Conservation (phyloP, 1,140 invertebrate genomes). For the Bombus consobrinus region DNA sequence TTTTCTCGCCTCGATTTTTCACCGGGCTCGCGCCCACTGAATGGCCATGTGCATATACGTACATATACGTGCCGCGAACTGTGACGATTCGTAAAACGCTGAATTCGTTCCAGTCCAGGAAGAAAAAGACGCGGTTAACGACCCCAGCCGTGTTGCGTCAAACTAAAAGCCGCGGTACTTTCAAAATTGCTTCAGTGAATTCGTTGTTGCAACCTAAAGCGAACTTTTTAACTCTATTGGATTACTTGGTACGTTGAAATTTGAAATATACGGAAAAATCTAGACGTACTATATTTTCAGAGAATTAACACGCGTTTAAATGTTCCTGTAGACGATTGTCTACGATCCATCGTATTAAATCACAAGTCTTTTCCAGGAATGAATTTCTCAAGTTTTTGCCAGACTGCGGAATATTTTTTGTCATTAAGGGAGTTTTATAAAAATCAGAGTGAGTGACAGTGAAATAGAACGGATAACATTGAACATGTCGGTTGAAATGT, state of each 20-base stretch:
- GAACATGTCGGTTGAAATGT: background rate
- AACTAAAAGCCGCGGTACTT: background rate
- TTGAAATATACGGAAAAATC: background rate
- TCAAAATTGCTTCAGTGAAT: background rate
- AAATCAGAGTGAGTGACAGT: background rate
- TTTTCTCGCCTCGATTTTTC: constrained; percentile 39
- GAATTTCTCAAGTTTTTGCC: background rate
- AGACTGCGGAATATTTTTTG: background rate
- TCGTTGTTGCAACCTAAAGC: background rate
- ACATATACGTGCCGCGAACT: background rate
- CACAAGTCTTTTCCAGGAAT: background rate
- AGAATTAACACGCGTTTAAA: background rate
- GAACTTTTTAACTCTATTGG: background rate
- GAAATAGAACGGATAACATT: background rate
- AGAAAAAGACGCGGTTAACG: constrained; percentile 36
- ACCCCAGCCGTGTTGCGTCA: background rate
- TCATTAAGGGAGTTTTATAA: background rate
- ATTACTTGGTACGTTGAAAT: background rate
- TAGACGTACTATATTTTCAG: background rate
- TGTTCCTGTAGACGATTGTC: background rate
- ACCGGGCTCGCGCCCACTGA: background rate
- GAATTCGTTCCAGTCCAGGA: background rate
- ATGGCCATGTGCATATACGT: background rate
- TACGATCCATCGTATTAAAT: background rate
- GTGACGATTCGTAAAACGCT: constrained; percentile 11